phyloP scores from a whole-genome alignment of 2,797 vertebrate species.

The Petrocephalus schoutedeni region DNA sequence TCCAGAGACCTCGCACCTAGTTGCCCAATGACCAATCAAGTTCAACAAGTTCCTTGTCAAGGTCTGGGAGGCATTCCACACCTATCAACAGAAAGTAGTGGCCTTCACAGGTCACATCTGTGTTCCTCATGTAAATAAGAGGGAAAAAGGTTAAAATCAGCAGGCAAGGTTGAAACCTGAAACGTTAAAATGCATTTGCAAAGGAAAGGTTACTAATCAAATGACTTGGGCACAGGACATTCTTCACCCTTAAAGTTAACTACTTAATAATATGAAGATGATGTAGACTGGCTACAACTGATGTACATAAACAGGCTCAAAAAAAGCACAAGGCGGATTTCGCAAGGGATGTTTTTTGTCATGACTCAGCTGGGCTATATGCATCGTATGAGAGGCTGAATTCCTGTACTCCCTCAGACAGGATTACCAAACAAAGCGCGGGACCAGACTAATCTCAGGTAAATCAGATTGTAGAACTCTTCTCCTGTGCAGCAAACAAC shows the following conservation, averaged over 20 bases:
- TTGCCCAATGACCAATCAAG: neutral
- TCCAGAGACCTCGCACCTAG: neutral
- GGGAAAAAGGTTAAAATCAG: neutral
- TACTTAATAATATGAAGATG: neutral
- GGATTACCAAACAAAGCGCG: neutral
- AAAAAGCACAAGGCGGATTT: neutral
- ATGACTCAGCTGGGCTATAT: neutral
- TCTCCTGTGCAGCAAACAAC: neutral
- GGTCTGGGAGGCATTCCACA: neutral
- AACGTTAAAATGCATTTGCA: neutral
- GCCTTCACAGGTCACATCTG: neutral
- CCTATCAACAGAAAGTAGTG: neutral
- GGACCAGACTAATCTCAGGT: constrained; percentile 3
- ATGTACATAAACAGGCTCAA: neutral
- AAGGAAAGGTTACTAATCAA: neutral
- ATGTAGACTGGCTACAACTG: neutral
- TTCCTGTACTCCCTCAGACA: neutral
- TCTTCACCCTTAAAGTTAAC: neutral
- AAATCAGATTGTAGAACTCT: constrained; percentile 7
- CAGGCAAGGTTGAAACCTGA: neutral
- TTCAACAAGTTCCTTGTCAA: neutral
- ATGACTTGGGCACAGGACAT: neutral
- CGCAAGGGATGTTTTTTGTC: neutral
- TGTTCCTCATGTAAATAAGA: neutral
- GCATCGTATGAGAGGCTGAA: neutral